A percentile compares a stretch with the other conserved stretches of the same genome.
These are phyloP conservation scores for Temnothorax unifasciatus DNA, from an alignment of 2,888 invertebrate genomes.

Conservation along the genomic window DNA sequence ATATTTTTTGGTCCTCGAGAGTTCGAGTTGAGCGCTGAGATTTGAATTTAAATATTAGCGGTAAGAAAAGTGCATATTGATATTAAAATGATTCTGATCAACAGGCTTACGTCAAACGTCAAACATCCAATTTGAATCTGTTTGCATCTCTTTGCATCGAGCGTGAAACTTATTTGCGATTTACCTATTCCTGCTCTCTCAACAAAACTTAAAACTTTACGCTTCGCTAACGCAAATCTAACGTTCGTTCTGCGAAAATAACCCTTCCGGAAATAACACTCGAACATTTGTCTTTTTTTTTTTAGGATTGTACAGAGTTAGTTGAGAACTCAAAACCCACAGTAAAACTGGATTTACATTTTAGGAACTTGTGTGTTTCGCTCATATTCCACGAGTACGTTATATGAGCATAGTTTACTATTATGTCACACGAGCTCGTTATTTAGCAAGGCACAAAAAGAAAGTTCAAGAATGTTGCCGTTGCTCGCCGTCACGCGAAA, in stretches of 20 bases:
- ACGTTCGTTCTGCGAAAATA: background rate
- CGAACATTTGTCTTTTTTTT: background rate
- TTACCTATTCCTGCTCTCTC: background rate
- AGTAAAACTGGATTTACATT: background rate
- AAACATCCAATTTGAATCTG: background rate
- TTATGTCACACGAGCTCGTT: slow-evolving; percentile 42
- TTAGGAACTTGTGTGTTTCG: background rate
- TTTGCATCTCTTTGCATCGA: background rate
- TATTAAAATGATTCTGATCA: slow-evolving; percentile 7
- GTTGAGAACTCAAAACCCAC: background rate
- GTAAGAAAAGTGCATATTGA: slow-evolving; percentile 1
- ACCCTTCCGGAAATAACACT: too few relatives aligned
- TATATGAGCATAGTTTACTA: slow-evolving; percentile 31
- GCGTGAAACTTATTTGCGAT: background rate
- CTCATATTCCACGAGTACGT: background rate
- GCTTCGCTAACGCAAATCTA: background rate
- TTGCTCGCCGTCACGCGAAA: slow-evolving; percentile 44
- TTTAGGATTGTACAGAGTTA: background rate
- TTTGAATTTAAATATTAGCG: slow-evolving; percentile 43
- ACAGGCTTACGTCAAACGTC: slow-evolving; percentile 9
- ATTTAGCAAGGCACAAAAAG: slow-evolving; percentile 27
- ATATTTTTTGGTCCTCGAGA: slow-evolving; percentile 21
- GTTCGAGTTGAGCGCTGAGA: background rate
- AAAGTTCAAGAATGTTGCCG: slow-evolving; percentile 25
- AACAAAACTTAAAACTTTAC: background rate